These are phyloP conservation scores for Callospermophilus lateralis DNA, from an alignment of 2,113 vertebrate species.

Conservation along the genomic window DNA sequence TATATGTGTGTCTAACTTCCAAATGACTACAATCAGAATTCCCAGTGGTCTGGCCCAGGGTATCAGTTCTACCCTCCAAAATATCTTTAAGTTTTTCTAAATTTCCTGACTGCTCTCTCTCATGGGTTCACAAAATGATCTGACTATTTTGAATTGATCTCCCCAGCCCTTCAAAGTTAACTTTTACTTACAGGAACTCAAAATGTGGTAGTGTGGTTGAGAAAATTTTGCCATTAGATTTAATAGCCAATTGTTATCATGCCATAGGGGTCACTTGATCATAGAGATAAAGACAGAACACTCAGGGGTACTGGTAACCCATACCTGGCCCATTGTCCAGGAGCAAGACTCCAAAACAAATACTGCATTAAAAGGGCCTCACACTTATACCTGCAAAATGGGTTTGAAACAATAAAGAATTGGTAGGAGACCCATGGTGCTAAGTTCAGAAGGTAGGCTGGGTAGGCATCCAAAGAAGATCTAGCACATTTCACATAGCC, in stretches of 20 bases:
- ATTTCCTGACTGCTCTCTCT: no score
- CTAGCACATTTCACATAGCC: accelerated
- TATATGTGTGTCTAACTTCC: not conserved
- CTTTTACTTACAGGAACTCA: not conserved
- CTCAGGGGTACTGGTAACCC: not conserved
- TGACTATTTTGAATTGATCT: not conserved
- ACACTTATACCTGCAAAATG: not conserved
- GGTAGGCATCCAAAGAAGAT: not conserved
- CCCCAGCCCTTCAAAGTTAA: not conserved
- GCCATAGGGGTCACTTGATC: not conserved
- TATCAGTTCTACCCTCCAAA: not conserved
- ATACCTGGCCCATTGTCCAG: not conserved
- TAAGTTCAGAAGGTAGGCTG: not conserved
- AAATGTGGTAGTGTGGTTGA: not conserved
- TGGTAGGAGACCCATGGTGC: not conserved
- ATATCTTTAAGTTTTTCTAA: not conserved
- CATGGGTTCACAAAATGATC: not conserved
- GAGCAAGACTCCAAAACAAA: not conserved
- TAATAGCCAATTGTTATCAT: not conserved
- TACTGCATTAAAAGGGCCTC: not conserved
- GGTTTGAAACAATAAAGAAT: constrained; percentile 3
- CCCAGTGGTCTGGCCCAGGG: no score
- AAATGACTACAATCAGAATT: not conserved
- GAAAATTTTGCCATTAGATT: not conserved
- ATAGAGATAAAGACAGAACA: not conserved